Conservation (phyloP, 2,888 invertebrate species). For the Caenorhabditis doughertyi region DNA sequence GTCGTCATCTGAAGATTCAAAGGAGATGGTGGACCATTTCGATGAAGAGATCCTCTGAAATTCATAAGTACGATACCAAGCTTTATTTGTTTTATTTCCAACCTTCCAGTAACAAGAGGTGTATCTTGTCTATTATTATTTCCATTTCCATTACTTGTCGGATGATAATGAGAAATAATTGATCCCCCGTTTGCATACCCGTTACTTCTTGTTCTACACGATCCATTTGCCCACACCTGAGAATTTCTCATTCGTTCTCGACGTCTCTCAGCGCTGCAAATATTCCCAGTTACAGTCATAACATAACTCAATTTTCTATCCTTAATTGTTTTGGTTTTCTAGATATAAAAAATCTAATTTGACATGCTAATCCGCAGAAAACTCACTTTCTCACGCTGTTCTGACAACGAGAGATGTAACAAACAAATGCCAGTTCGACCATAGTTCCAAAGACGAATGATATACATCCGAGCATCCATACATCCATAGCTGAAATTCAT, state of each 20-base stretch:
- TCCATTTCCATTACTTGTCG: constrained; percentile 55
- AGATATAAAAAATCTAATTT: not conserved
- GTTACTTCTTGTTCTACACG: constrained; percentile 64
- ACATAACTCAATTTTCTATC: constrained; percentile 14
- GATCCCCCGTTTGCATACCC: constrained; percentile 70
- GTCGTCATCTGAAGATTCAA: constrained; percentile 76
- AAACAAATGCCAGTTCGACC: constrained; percentile 83
- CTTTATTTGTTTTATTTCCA: not conserved
- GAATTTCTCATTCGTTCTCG: constrained; percentile 68
- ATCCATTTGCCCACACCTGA: constrained; percentile 71
- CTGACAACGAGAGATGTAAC: constrained; percentile 82
- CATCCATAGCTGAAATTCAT: constrained; percentile 81
- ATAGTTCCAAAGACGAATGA: constrained; percentile 83
- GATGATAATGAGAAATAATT: constrained; percentile 61
- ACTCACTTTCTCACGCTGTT: constrained; percentile 71
- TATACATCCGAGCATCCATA: constrained; percentile 82
- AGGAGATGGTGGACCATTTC: constrained; percentile 69
- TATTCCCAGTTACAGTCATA: not conserved
- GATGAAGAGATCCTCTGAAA: constrained; percentile 52
- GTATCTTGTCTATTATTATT: constrained; percentile 61
- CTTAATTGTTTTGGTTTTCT: constrained; percentile 4
- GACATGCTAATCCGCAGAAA: not conserved
- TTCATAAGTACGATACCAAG: not conserved
- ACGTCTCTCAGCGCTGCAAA: constrained; percentile 69
- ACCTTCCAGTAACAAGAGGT: constrained; percentile 59